These are phyloP conservation scores for Machimus rusticus DNA, from an alignment of 2,888 invertebrate genomes.

Conservation along the genomic window DNA sequence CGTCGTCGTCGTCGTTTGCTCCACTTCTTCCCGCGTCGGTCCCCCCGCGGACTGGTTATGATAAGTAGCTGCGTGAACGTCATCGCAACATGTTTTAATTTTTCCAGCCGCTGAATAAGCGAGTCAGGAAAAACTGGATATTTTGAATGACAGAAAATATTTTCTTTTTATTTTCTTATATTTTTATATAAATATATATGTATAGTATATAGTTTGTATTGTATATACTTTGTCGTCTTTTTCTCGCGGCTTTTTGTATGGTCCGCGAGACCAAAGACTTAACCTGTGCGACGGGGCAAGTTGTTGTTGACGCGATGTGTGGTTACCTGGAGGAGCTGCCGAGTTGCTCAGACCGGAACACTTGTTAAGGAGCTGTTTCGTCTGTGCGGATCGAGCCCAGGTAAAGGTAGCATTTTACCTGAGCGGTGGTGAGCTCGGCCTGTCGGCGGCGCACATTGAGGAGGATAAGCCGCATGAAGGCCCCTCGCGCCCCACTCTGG, in stretches of 20 bases:
- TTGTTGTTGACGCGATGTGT: background rate
- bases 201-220: background rate
- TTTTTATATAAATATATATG: background rate
- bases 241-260: background rate
- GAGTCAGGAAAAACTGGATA: slow-evolving; percentile 40
- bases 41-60: background rate
- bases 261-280: background rate
- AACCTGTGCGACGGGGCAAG: background rate
- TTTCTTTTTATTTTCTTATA: background rate
- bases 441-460: background rate
- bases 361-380: slow-evolving; percentile 14
- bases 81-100: slow-evolving; percentile 33
- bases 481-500: background rate
- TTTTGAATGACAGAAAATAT: slow-evolving; percentile 30
- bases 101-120: background rate
- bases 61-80: slow-evolving; percentile 12
- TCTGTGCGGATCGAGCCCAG: background rate
- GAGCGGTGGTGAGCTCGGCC: background rate
- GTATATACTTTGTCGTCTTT: background rate
- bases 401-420: background rate
- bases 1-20: background rate
- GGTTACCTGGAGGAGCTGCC: background rate
- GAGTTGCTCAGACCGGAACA: slow-evolving; percentile 33
- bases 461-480: background rate
- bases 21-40: background rate